phyloP scores from a whole-genome alignment of 2,888 invertebrate species.

The Shargacucullia verbasci region DNA sequence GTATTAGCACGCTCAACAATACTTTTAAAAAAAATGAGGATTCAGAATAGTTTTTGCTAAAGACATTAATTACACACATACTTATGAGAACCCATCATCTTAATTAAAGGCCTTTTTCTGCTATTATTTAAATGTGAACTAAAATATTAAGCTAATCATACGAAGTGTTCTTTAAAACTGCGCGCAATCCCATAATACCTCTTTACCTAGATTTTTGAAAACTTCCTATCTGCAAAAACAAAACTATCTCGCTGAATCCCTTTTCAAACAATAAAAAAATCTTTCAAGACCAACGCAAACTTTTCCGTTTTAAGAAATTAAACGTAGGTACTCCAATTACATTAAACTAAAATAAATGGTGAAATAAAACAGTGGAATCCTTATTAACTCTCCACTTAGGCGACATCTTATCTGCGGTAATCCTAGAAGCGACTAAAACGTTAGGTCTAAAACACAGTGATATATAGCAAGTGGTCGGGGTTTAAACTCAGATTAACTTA shows the following conservation, averaged over 20 bases:
- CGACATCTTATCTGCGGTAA: conserved; percentile 63
- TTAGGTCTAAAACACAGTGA: conserved; percentile 60
- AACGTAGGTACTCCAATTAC: conserved; percentile 49
- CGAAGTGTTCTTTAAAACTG: conserved; percentile 13
- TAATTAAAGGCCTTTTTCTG: no score
- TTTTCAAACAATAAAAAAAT: conserved; percentile 44
- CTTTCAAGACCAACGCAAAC: conserved; percentile 36
- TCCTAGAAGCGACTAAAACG: conserved; percentile 56
- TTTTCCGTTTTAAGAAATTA: conserved; percentile 42
- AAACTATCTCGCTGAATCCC: conserved; percentile 33
- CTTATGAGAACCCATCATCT: no score
- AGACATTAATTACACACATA: no score
- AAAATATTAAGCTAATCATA: neutral
- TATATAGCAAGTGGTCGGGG: conserved; percentile 50
- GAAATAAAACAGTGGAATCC: conserved; percentile 55
- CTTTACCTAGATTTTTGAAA: conserved; percentile 20
- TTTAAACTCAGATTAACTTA: conserved; percentile 59
- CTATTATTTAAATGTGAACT: neutral
- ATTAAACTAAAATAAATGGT: conserved; percentile 55
- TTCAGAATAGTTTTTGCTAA: no score
- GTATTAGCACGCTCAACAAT: no score
- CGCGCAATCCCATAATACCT: conserved; percentile 5
- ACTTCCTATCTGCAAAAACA: conserved; percentile 46
- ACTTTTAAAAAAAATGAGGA: no score
- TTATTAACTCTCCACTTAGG: conserved; percentile 60